A percentile compares a stretch with the other conserved stretches of the same genome.
Evolutionary conservation across 2,797 vertebrate species (phyloP).

Genomic region (Silurus lanzhouensis): DNA sequence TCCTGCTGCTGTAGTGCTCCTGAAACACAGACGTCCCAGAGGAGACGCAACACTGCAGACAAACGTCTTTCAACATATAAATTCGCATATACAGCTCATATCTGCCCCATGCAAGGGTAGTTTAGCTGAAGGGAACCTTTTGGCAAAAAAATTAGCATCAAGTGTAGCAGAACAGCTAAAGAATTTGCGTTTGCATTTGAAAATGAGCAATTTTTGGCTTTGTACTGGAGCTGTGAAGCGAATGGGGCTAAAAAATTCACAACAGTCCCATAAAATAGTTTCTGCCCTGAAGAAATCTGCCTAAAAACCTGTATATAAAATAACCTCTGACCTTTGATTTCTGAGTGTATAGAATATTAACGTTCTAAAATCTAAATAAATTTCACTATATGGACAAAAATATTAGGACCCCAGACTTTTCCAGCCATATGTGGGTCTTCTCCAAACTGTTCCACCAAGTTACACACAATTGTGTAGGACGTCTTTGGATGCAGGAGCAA

Average conservation of each 20-base stretch:
- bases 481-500: too few species aligned
- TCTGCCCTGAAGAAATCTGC: neutral
- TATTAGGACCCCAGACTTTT: too few species aligned
- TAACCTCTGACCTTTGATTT: neutral
- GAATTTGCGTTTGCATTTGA: neutral
- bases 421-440: too few species aligned
- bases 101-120: slow-evolving; percentile 3
- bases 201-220: neutral
- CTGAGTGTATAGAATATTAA: too few species aligned
- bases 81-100: slow-evolving; percentile 7
- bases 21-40: neutral
- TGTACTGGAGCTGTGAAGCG: neutral
- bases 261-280: neutral
- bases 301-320: too few species aligned
- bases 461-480: too few species aligned
- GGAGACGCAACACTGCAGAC: neutral
- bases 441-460: too few species aligned
- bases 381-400: too few species aligned
- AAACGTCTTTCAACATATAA: slow-evolving; percentile 12
- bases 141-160: slow-evolving; percentile 12
- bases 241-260: neutral
- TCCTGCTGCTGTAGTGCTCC: slow-evolving; percentile 26
- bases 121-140: neutral
- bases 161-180: neutral
- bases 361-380: too few species aligned